phyloP scores from a whole-genome alignment of 2,888 invertebrate genomes.

The Eucera pruinosa region DNA sequence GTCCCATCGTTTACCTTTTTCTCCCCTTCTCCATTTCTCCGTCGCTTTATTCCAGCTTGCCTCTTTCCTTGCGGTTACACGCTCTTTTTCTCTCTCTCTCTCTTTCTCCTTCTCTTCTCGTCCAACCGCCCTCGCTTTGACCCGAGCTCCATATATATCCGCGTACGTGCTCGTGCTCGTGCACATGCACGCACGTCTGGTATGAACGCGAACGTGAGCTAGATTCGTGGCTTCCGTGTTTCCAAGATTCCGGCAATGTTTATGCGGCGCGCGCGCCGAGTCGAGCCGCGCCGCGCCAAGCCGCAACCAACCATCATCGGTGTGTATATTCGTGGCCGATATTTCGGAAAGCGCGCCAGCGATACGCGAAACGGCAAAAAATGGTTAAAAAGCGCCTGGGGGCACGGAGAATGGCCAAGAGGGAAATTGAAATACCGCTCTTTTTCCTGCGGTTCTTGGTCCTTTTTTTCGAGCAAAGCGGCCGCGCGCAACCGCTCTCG shows the following conservation, averaged over 20 bases:
- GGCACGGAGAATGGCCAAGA: background rate
- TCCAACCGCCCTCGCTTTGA: background rate
- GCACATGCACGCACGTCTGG: constrained; percentile 25
- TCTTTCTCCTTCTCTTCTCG: background rate
- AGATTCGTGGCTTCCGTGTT: constrained; percentile 64
- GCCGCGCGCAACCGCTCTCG: background rate
- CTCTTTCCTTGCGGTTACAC: background rate
- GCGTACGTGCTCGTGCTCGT: background rate
- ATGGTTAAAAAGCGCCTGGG: constrained; percentile 7
- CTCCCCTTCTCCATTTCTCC: background rate
- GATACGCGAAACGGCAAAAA: background rate
- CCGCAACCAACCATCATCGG: too few relatives aligned
- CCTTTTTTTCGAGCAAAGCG: background rate
- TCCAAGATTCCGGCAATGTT: constrained; percentile 50
- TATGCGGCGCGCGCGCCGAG: constrained; percentile 7
- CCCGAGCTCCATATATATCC: background rate
- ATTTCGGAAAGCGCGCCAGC: too few relatives aligned
- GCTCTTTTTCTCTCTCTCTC: background rate
- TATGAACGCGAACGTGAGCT: constrained; percentile 40
- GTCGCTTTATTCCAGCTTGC: background rate
- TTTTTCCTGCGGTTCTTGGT: background rate
- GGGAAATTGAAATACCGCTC: constrained; percentile 17
- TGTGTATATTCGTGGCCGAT: too few relatives aligned
- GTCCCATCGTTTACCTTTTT: constrained; percentile 3
- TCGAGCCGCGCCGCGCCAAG: too few relatives aligned